phyloP scores from a whole-genome alignment of 2,113 vertebrate genomes.

The Pygoscelis antarcticus region DNA sequence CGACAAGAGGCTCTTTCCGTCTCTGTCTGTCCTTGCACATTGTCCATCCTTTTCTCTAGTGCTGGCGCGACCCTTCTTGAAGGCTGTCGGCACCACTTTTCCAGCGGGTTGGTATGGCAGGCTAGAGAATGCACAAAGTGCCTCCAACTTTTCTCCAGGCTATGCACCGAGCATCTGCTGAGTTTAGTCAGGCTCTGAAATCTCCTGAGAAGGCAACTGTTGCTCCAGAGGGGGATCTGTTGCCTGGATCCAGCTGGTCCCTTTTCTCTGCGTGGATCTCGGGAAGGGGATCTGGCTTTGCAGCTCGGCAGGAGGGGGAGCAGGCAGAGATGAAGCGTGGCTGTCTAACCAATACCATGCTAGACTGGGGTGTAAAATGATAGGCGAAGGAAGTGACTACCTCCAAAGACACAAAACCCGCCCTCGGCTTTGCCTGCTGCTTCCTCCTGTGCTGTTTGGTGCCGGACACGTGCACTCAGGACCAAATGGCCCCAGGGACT shows the following conservation, averaged over 20 bases:
- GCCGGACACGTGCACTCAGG: not conserved
- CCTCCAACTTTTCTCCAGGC: conserved; percentile 60
- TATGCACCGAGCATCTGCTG: conserved; percentile 42
- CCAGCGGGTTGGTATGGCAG: not conserved
- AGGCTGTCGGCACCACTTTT: not conserved
- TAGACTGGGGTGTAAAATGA: not conserved
- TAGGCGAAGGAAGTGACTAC: not conserved
- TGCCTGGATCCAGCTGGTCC: not conserved
- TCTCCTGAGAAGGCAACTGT: not conserved
- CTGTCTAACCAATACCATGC: not conserved
- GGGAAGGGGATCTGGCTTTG: not conserved
- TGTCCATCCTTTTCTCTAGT: not conserved
- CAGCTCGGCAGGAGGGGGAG: not conserved
- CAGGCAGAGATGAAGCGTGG: not conserved
- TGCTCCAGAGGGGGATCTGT: not conserved
- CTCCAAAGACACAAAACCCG: not conserved
- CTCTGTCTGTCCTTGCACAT: not conserved
- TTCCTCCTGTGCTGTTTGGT: not conserved
- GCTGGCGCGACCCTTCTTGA: not conserved
- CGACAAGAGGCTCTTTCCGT: not conserved
- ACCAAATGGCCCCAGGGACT: conserved; percentile 11
- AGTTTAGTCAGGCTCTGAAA: not conserved
- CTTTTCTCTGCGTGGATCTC: not conserved
- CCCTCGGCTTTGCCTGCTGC: not conserved
- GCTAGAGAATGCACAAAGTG: conserved; percentile 59